Evolutionary conservation across 2,888 invertebrate genomes (phyloP), one percentile per base, ranked within the genome.

Genomic region (Noctua fimbriata): DNA sequence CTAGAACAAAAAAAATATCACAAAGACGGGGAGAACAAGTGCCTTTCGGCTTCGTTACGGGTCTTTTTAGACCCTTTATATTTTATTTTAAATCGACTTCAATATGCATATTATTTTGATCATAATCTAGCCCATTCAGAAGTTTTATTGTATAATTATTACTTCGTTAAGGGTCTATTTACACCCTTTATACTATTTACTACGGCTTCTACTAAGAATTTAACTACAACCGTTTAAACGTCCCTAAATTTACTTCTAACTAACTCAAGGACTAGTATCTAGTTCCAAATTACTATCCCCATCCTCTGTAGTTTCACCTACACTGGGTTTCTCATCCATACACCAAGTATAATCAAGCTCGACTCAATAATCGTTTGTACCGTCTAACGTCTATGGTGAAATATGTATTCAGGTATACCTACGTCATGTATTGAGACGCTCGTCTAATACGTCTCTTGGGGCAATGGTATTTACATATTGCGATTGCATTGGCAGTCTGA

Each of bases 391-490:
- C 12, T 10, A 52, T 55, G 10, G 16, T 32, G 41, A 66, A 49
- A 49, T 69, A 63, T 66, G 28, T 52, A 28, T 32, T 21, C 9
- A 28, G 28, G 28, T 65, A 69, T 12, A 16, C 36, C 55, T 73
- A 65, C 4, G 12, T 73, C 60, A 49, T 18, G 28, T 47, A 73
- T 81, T 70, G 78, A 81, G 69, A 77, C 41, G 60, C 24, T n/a
- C 36, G 3, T 67, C 69, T 73, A 55, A 78, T 83, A 77, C 63
- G 66, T 75, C 78, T 85, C 76, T 36, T 36, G 82, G 78, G 86
- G 58, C 73, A 70, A 75, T 69, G 73, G 69, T 85, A 89, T 88
- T 89, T 87, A 87, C 89, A 88, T 87, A 88, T 88, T 88, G 85
- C 87, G 81, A 88, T 89, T 88, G 89, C 83, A 85, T 83, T 80